Percentiles rank a stretch among this genome's conserved stretches.
Conservation (phyloP, 2,888 invertebrate species). For the Ophraella communa region DNA sequence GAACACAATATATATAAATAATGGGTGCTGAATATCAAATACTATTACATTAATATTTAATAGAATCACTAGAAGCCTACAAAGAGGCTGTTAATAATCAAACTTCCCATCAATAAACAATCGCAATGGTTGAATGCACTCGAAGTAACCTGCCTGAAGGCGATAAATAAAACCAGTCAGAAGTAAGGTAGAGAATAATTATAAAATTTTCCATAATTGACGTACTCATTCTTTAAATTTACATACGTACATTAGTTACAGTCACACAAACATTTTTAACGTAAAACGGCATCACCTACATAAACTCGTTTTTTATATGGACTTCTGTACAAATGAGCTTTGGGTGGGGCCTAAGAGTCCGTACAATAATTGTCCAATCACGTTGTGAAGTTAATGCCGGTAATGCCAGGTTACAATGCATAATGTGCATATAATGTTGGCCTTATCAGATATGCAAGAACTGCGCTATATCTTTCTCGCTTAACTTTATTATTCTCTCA, state of each 20-base stretch:
- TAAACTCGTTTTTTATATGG: constrained; percentile 52
- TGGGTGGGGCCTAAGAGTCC: constrained; percentile 58
- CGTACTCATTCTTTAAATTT: constrained; percentile 52
- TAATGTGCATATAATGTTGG: constrained; percentile 57
- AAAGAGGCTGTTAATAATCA: constrained; percentile 28
- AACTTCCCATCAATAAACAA: constrained; percentile 37
- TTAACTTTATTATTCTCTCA: constrained; percentile 54
- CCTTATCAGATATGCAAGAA: constrained; percentile 53
- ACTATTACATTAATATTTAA: background rate
- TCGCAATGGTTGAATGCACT: constrained; percentile 43
- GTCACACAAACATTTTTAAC: constrained; percentile 45
- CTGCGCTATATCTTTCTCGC: constrained; percentile 50
- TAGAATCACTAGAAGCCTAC: constrained; percentile 1
- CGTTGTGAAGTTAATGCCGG: constrained; percentile 59
- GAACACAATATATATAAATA: background rate
- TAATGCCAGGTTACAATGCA: constrained; percentile 60
- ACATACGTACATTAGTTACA: constrained; percentile 57
- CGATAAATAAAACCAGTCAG: constrained; percentile 26
- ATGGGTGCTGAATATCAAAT: background rate
- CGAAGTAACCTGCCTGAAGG: constrained; percentile 30
- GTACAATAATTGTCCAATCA: constrained; percentile 61
- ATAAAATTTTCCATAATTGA: constrained; percentile 54
- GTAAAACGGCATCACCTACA: constrained; percentile 12
- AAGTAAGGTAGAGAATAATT: constrained; percentile 46
- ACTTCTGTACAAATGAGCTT: constrained; percentile 46